phyloP scores from a whole-genome alignment of 2,113 vertebrate species.

The Upupa epops region DNA sequence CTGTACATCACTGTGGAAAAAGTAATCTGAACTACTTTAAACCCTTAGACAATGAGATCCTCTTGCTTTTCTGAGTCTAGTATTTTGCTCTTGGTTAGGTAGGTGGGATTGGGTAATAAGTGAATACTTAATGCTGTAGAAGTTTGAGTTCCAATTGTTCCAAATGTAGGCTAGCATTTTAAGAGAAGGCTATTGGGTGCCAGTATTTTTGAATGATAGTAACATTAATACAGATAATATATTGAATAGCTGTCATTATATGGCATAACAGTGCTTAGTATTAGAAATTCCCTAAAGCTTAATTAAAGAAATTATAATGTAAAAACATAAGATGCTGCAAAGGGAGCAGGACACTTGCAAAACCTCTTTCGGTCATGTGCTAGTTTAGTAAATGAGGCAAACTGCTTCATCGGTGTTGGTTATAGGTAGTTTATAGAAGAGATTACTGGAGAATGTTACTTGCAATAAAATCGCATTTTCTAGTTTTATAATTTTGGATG shows the following conservation, averaged over 20 bases:
- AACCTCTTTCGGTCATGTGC: too few relatives aligned
- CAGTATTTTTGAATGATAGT: neutral
- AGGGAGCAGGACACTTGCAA: neutral
- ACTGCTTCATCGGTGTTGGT: neutral
- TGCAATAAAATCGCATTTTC: neutral
- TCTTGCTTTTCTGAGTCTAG: neutral
- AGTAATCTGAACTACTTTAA: neutral
- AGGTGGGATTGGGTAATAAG: neutral
- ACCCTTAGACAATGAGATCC: fast-evolving
- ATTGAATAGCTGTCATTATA: neutral
- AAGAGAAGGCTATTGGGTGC: neutral
- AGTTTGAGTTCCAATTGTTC: neutral
- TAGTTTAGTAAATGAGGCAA: neutral
- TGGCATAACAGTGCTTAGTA: neutral
- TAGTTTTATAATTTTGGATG: too few relatives aligned
- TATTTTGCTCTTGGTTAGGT: neutral
- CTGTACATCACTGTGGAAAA: neutral
- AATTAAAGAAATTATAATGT: neutral
- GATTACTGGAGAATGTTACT: neutral
- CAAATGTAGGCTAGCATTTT: neutral
- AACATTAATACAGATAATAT: neutral
- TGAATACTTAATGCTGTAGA: neutral
- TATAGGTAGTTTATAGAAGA: neutral
- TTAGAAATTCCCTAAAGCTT: neutral
- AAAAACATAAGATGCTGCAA: neutral